phyloP scores from a whole-genome alignment of 2,113 vertebrate species.

The Madoqua kirkii region DNA sequence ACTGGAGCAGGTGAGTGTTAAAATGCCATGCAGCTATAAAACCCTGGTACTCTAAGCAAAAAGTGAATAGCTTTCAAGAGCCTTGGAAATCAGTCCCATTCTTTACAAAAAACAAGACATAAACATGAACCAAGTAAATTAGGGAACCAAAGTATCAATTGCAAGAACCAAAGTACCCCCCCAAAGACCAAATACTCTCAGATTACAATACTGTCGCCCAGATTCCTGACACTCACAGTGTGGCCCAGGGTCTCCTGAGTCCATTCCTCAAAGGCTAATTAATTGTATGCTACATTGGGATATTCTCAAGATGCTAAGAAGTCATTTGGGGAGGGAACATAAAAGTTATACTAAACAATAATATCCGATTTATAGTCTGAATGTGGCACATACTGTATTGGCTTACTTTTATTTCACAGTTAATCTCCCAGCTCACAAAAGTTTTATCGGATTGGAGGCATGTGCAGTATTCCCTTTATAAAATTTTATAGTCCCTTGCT shows the following conservation, averaged over 20 bases:
- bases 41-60: neutral
- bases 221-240: neutral
- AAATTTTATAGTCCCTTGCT: constrained; percentile 82
- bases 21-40: neutral
- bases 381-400: constrained; percentile 71
- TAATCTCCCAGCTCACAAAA: constrained; percentile 83
- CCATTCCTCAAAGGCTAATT: constrained; percentile 41
- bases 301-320: constrained; percentile 52
- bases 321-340: constrained; percentile 65
- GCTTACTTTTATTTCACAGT: constrained; percentile 82
- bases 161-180: neutral
- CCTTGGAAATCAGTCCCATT: neutral
- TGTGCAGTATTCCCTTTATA: constrained; percentile 81
- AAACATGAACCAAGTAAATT: constrained; percentile 41
- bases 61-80: neutral
- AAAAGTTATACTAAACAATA: constrained; percentile 76
- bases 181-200: neutral
- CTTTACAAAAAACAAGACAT: constrained; percentile 27
- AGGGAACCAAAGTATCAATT: constrained; percentile 32
- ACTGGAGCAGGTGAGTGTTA: neutral
- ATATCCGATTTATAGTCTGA: constrained; percentile 70
- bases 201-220: accelerated
- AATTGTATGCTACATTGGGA: constrained; percentile 14
- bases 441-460: constrained; percentile 81
- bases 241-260: neutral